These are phyloP conservation scores for Parasteatoda tepidariorum DNA, from an alignment of 1,140 invertebrate genomes.

Conservation along the genomic window DNA sequence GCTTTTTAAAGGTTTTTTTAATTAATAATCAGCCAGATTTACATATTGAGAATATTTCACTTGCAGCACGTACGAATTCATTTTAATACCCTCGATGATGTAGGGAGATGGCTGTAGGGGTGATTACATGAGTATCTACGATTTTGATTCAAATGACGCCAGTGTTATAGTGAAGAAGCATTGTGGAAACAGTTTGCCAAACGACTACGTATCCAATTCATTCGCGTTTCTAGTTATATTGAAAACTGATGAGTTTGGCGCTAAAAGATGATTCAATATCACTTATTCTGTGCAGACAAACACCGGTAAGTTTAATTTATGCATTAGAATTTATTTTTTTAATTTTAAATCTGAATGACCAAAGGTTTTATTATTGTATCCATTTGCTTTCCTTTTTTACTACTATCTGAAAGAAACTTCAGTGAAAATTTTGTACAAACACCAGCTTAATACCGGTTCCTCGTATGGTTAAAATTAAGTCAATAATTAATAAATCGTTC, in stretches of 20 bases:
- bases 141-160: constrained; percentile 6
- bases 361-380: too few species aligned
- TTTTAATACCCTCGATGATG: constrained; percentile 29
- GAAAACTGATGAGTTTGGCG: constrained; percentile 9
- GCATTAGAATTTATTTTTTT: too few species aligned
- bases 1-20: too few species aligned
- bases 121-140: not conserved
- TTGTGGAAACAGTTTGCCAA: not conserved
- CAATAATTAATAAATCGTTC: too few species aligned
- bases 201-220: constrained; percentile 12
- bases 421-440: too few species aligned
- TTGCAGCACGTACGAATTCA: constrained; percentile 7
- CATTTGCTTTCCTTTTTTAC: too few species aligned
- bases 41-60: too few species aligned
- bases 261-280: constrained; percentile 26
- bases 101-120: not conserved
- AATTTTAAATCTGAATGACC: not conserved
- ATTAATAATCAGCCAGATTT: too few species aligned
- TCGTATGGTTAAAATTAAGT: too few species aligned
- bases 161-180: not conserved
- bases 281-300: constrained; percentile 13
- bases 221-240: constrained; percentile 7
- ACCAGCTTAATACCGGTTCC: too few species aligned
- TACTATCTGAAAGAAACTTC: too few species aligned
- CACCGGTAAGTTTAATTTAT: not conserved